These are phyloP conservation scores for Acropora yongei DNA, from an alignment of 64 coral and sea anemone species.

Conservation along the genomic window DNA sequence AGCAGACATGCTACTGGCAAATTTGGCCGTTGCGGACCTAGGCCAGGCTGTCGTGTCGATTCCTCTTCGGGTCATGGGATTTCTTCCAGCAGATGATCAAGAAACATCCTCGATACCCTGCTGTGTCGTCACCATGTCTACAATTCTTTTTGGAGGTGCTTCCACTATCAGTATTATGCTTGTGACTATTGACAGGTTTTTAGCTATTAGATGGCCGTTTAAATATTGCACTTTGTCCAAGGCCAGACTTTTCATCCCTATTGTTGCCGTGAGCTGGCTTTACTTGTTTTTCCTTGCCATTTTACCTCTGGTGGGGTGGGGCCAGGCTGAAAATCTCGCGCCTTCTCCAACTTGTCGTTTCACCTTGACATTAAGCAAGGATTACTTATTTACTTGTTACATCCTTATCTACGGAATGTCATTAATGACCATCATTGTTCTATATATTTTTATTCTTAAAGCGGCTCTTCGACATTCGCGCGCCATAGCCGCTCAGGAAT, in stretches of 20 bases:
- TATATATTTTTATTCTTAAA: slow-evolving; percentile 82
- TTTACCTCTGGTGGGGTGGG: slow-evolving; percentile 25
- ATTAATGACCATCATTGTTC: slow-evolving; percentile 44
- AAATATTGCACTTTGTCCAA: slow-evolving; percentile 11
- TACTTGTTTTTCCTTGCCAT: slow-evolving; percentile 29
- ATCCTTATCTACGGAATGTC: slow-evolving; percentile 62
- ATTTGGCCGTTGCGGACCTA: slow-evolving; percentile 77
- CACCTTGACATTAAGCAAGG: slow-evolving; percentile 5
- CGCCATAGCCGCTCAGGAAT: slow-evolving; percentile 28
- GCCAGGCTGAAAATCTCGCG: background rate
- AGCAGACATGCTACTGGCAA: slow-evolving; percentile 60
- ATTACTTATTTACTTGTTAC: slow-evolving; percentile 33
- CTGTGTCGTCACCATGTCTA: background rate
- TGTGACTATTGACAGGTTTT: slow-evolving; percentile 64
- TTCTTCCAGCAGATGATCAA: slow-evolving; percentile 4
- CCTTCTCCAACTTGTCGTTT: slow-evolving; percentile 61
- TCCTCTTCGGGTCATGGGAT: slow-evolving; percentile 34
- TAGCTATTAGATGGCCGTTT: slow-evolving; percentile 68
- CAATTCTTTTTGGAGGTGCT: slow-evolving; percentile 68
- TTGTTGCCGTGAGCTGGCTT: slow-evolving; percentile 35
- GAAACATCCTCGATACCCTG: background rate
- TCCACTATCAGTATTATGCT: slow-evolving; percentile 70
- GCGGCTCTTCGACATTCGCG: slow-evolving; percentile 44
- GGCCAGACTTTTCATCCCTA: background rate
- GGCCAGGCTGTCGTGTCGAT: slow-evolving; percentile 60